Base-by-base conservation (phyloP, 2,888 invertebrate species). In the Mesochorus sp. region DNA sequence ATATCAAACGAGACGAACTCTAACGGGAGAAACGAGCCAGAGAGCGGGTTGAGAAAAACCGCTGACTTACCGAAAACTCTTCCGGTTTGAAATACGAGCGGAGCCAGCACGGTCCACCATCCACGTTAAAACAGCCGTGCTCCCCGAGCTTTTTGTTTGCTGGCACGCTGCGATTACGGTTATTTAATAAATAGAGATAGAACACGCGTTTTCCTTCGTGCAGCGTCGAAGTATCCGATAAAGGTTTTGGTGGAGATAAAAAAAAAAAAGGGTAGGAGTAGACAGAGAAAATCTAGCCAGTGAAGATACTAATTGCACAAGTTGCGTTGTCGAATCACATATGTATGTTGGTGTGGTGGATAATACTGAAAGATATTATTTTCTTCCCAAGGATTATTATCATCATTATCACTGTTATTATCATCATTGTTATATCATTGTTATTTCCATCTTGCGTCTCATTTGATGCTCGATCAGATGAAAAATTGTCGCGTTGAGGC, bases 61-160 rank as follows among this genome's bases (percentile, higher is more conserved):
- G 78, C 78, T 79, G 78, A 79, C 78, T 74, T 79, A 79, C 68
- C 59, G 66, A 79, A 79, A 79, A 79, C 31, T 71, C 70, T 79
- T 47, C 19, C 47, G 64, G 61, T 61, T 74, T 79, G 78, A 79
- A 74, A 74, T 79, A 79, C 55, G 74, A 59, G 59, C 61, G 39
- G 70, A 74, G 57, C 64, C 68, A 74, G 70, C 31, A 24, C 61
- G 59, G 42, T 53, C 26, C 66, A n/a, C n/a, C n/a, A n/a, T 39
- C 59, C 51, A 17, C 57, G 55, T 64, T 55, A 62, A 70, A 24
- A 59, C 57, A 39, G 3, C 71, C 28, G 10, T 44, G 59, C 57
- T 44, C 12, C 55, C 39, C 19, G 55, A 64, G 34, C 53, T 66
- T 74, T 70, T 59, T 66, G 51, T 74, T 74, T 74, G 74, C 64